Evolutionary conservation across 2,888 invertebrate species (phyloP), one percentile per base, ranked within the genome.

Genomic region (Meiosimyza platycephala): DNA sequence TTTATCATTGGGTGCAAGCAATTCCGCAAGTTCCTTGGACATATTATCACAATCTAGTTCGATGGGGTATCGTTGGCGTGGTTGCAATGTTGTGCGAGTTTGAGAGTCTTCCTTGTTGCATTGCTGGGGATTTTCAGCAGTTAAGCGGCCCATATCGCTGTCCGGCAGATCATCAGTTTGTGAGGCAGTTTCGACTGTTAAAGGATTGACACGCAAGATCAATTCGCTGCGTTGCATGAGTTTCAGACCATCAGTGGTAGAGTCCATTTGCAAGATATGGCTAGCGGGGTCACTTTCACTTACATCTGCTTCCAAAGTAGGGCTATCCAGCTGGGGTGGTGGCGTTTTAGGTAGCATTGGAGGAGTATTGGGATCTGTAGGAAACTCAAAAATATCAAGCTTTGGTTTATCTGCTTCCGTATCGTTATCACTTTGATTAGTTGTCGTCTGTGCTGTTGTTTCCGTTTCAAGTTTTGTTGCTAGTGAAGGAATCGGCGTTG

Each of bases 1-100:
- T 81, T 91, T 91, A 81, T 93, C 92, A 68, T 82, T 82, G 50
- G 91, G 90, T 28, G 89, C 88, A 68, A 93, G 87, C 79, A 92
- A 90, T 81, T 89, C 90, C 73, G 91, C 89, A 73, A 92, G 87
- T 82, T 92, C 92, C 75, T 90, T 87, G 60, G 91, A 90, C 76
- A 93, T 88, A 80, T 91, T 89, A 82, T 95, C 94, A 88, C 93
- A 94, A 80, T 94, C 94, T 78, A 94, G 89, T 86, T 95, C 95
- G 84, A 94, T 94, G 77, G 91, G 90, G 60, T 91, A 88, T 78
- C 91, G 92, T 80, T 90, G 90, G 75, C 92, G 89, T 2, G 89
- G 88, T 54, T 86, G 85, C 52, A 85, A 76, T 2, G 85, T 86
- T 11, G 85, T 86, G 57, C 84, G 80, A 7, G 80, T 82, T 55